Base-by-base conservation (phyloP, 2,113 vertebrate species). In the Platichthys stellatus region DNA sequence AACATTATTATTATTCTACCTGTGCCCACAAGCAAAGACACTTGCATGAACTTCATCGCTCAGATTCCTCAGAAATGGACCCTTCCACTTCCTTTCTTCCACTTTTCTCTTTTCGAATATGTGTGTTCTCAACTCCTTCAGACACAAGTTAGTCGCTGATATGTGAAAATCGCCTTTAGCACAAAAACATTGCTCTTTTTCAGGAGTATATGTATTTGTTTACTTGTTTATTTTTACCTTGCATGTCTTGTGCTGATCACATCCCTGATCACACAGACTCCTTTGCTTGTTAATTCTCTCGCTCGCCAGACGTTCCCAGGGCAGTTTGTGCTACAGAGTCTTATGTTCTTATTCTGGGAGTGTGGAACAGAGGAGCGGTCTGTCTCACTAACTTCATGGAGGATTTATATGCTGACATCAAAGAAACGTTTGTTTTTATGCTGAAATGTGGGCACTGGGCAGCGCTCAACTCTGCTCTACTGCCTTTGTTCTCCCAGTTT, bases 401-500 rank as follows among this genome's bases (percentile, higher is more conserved):
- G 61, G 85, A 31, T 31, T 31, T 54, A n/a, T 78, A 81, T 69
- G 58, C 76, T 43, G 21, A 74, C 74, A 89, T 93, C 86, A 92
- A 92, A 90, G 73, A 63, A 75, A 84, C 88, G 88, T 92, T 93
- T 93, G 89, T 93, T 86, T 88, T 88, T 83, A 81, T 82, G 82
- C 76, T 87, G 83, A 90, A 88, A 85, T 89, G 87, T 90, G 85
- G 88, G 82, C 89, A 58, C 84, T 38, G 69, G 82, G 68, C 82
- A 74, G 68, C 45, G 9, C 63, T 84, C 23, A 0, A 74, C 71
- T 86, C 67, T 26, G 23, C 74, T 84, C 72, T 21, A 17, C 51
- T 63, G 80, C 67, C 81, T 90, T 86, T 92, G 80, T 90, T 82
- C 69, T 71, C 58, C 18, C 69, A 74, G 40, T 75, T 72, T 78